These are phyloP conservation scores for Noctua pronuba DNA, from an alignment of 2,888 invertebrate genomes.

Conservation along the genomic window DNA sequence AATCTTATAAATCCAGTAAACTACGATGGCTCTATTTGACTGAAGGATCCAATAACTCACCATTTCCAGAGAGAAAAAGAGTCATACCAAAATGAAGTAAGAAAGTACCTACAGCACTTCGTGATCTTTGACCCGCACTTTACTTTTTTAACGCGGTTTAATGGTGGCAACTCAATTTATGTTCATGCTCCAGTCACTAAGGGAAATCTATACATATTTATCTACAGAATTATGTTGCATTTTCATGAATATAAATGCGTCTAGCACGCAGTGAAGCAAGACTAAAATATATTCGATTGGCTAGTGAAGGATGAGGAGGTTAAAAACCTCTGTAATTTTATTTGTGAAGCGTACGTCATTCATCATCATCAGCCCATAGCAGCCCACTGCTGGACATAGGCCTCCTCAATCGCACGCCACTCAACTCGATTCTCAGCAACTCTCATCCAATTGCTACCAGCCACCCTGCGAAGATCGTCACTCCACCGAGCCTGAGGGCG, in stretches of 20 bases:
- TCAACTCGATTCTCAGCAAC: too few species aligned
- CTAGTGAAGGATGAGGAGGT: neutral
- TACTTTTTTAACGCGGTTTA: constrained; percentile 24
- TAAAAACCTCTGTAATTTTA: neutral
- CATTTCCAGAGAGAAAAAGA: neutral
- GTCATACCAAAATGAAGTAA: neutral
- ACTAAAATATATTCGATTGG: neutral
- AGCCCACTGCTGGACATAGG: too few species aligned
- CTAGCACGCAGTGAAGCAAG: constrained; percentile 12
- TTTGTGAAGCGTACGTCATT: neutral
- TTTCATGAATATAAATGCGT: constrained; percentile 20
- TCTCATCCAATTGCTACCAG: too few species aligned
- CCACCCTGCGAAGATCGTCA: too few species aligned
- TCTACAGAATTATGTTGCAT: neutral
- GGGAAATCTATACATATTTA: constrained; percentile 11
- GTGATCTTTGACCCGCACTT: constrained; percentile 18
- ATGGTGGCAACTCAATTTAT: constrained; percentile 34
- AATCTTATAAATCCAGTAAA: neutral
- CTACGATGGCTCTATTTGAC: neutral
- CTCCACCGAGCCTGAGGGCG: too few species aligned
- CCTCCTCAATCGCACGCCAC: too few species aligned
- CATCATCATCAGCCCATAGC: too few species aligned
- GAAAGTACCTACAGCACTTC: neutral
- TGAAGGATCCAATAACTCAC: neutral
- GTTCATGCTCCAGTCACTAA: neutral